Percentiles rank a stretch among this genome's conserved stretches.
Conservation (phyloP, 2,888 invertebrate genomes). For the Melinopterus prodromus region DNA sequence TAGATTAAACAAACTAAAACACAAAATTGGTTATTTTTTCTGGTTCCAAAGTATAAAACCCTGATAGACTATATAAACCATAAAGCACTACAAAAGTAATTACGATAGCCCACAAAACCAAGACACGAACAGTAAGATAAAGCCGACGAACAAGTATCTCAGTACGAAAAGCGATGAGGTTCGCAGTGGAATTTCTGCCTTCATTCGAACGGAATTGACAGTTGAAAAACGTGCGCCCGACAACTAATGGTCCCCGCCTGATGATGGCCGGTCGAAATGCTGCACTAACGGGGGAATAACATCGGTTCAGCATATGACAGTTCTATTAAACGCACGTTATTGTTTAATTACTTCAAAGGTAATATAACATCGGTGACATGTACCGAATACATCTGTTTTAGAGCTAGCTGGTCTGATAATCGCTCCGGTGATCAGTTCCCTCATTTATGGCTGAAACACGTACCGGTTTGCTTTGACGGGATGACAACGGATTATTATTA, state of each 20-base stretch:
- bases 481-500: no score
- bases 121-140: background rate
- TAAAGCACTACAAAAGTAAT: background rate
- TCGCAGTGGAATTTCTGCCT: background rate
- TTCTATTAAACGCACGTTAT: background rate
- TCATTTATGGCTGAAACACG: background rate
- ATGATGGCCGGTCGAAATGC: background rate
- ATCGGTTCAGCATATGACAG: background rate
- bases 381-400: background rate
- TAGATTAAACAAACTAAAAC: no score
- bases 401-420: background rate
- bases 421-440: background rate
- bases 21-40: no score
- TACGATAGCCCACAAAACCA: background rate
- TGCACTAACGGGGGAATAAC: background rate
- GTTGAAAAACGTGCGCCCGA: background rate
- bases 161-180: background rate
- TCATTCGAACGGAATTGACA: background rate
- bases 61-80: background rate
- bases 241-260: background rate
- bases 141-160: background rate
- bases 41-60: no score
- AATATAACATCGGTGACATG: background rate
- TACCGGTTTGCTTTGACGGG: background rate
- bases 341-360: conserved; percentile 4